Evolutionary conservation across 2,113 vertebrate genomes (phyloP).

Genomic region (Penelope pileata): DNA sequence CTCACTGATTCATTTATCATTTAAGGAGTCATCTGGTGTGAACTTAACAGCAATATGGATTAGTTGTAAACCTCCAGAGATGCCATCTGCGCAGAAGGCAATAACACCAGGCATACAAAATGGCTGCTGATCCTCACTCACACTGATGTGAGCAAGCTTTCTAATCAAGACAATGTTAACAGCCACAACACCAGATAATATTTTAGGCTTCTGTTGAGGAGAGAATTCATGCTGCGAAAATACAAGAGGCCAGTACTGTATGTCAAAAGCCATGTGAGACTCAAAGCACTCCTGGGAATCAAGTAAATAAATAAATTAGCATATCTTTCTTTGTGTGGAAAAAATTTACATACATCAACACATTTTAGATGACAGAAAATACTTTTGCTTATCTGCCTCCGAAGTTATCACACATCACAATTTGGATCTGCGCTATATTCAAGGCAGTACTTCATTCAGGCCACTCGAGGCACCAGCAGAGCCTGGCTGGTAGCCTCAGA

Average conservation of each 20-base stretch:
- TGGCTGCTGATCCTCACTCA: neutral
- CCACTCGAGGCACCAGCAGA: too few relatives aligned
- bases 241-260: neutral
- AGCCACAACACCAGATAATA: neutral
- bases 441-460: neutral
- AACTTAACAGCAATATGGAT: neutral
- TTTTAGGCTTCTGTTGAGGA: neutral
- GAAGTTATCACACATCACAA: neutral
- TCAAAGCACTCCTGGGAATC: neutral
- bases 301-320: neutral
- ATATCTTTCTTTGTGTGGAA: neutral
- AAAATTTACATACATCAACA: neutral
- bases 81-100: neutral
- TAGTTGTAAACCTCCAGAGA: neutral
- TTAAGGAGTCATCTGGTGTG: neutral
- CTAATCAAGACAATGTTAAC: neutral
- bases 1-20: neutral
- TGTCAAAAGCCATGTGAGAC: neutral
- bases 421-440: neutral
- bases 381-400: neutral
- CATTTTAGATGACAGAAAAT: neutral
- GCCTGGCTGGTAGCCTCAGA: neutral
- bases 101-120: neutral
- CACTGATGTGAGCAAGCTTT: accelerated
- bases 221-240: neutral